These are phyloP conservation scores for Amphiprion ocellaris DNA, from an alignment of 2,113 vertebrate genomes.

Conservation along the genomic window DNA sequence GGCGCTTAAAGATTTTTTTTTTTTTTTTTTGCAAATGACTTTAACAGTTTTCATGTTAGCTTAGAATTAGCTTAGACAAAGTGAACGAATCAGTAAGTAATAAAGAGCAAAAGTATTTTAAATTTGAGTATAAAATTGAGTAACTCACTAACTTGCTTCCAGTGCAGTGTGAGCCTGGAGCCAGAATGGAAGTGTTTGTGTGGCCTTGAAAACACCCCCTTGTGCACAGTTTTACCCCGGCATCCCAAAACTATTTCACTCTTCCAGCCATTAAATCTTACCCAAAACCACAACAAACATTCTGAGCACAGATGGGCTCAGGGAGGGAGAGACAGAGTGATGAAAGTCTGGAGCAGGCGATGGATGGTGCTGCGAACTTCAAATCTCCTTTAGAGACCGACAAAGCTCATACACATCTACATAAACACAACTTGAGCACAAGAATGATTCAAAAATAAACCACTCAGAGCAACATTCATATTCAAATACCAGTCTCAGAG, in stretches of 20 bases:
- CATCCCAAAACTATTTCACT: constrained; percentile 48
- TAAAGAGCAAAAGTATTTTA: neutral
- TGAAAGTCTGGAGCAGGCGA: neutral
- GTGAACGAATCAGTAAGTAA: neutral
- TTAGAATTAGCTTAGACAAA: neutral
- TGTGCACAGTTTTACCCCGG: constrained; percentile 38
- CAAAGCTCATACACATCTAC: constrained; percentile 3
- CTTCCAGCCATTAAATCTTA: constrained; percentile 53
- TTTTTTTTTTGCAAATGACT: neutral
- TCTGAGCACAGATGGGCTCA: constrained; percentile 51
- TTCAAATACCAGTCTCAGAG: constrained; percentile 50
- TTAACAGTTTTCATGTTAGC: neutral
- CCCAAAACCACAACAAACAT: constrained; percentile 64
- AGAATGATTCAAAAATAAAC: constrained; percentile 47
- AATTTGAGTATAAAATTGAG: neutral
- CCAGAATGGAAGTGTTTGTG: constrained; percentile 53
- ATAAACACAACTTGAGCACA: constrained; percentile 15
- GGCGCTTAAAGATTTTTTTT: no score
- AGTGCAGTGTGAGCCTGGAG: constrained; percentile 18
- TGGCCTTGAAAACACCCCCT: constrained; percentile 57
- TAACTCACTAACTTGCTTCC: constrained; percentile 18
- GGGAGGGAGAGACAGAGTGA: neutral
- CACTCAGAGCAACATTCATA: constrained; percentile 47
- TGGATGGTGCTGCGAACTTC: constrained; percentile 16
- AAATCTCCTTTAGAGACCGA: constrained; percentile 34